phyloP scores from a whole-genome alignment of 1,140 invertebrate genomes.

The Drosophila bocki region DNA sequence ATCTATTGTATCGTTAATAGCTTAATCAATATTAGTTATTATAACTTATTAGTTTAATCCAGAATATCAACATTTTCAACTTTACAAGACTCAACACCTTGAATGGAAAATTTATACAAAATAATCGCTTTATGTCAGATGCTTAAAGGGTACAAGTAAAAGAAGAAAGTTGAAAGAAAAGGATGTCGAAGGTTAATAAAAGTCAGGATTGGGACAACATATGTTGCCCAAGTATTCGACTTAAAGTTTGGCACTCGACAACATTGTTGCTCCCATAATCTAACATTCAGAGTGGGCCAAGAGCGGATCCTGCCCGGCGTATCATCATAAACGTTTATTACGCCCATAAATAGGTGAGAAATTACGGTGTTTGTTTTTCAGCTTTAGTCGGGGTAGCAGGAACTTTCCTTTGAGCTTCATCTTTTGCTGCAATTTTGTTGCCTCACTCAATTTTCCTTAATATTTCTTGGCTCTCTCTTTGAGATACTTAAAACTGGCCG shows the following conservation, averaged over 20 bases:
- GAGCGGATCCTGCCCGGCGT: constrained; percentile 18
- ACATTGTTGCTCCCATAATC: constrained; percentile 58
- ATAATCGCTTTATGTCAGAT: neutral
- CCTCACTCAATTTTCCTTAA: constrained; percentile 58
- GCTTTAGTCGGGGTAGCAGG: constrained; percentile 21
- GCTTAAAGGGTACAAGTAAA: neutral
- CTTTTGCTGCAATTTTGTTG: constrained; percentile 70
- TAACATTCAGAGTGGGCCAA: constrained; percentile 17
- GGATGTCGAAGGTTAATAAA: constrained; percentile 27
- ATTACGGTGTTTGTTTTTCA: constrained; percentile 70
- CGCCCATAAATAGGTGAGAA: constrained; percentile 80
- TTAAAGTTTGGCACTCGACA: constrained; percentile 52
- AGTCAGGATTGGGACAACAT: constrained; percentile 12
- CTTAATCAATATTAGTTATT: too few relatives aligned
- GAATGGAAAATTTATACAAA: neutral
- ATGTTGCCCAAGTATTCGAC: constrained; percentile 10
- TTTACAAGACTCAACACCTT: neutral
- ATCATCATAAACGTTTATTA: constrained; percentile 82
- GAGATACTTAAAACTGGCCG: constrained; percentile 34
- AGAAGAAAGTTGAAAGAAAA: neutral
- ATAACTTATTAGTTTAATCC: too few relatives aligned
- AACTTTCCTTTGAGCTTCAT: constrained; percentile 32
- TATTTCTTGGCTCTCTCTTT: constrained; percentile 53
- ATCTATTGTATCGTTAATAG: neutral
- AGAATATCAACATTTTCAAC: neutral